phyloP scores from a whole-genome alignment of 2,113 vertebrate species.

The Centropus bengalensis region DNA sequence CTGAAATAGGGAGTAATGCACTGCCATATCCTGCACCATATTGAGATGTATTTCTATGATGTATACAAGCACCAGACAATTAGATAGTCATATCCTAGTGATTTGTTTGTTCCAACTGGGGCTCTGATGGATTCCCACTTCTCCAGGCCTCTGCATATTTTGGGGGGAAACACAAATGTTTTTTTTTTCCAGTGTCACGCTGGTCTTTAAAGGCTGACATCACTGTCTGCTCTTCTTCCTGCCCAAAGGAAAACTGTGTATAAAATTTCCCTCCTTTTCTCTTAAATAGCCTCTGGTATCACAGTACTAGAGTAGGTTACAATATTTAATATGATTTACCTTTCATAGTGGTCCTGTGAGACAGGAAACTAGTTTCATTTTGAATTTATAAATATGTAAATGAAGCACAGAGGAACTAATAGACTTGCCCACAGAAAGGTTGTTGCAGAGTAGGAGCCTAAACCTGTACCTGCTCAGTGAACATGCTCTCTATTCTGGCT shows the following conservation, averaged over 20 bases:
- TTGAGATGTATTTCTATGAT: neutral
- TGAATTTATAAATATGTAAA: slow-evolving; percentile 16
- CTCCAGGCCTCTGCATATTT: neutral
- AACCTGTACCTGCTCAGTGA: neutral
- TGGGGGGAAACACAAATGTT: neutral
- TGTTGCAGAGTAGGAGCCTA: neutral
- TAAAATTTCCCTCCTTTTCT: neutral
- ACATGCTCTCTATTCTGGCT: neutral
- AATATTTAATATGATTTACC: slow-evolving; percentile 15
- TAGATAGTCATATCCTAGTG: neutral
- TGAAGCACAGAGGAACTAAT: neutral
- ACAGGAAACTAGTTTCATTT: neutral
- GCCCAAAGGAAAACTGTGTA: neutral
- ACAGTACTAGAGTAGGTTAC: neutral
- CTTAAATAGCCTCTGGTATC: neutral
- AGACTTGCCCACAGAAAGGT: neutral
- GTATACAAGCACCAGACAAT: neutral
- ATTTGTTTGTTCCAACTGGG: neutral
- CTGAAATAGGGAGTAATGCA: neutral
- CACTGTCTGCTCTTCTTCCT: neutral
- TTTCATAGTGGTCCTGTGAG: neutral
- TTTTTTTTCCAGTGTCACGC: neutral
- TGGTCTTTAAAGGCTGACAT: neutral
- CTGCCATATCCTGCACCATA: neutral
- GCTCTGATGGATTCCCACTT: neutral